phyloP scores from a whole-genome alignment of 2,113 vertebrate species.

The Dicerorhinus sumatrensis region DNA sequence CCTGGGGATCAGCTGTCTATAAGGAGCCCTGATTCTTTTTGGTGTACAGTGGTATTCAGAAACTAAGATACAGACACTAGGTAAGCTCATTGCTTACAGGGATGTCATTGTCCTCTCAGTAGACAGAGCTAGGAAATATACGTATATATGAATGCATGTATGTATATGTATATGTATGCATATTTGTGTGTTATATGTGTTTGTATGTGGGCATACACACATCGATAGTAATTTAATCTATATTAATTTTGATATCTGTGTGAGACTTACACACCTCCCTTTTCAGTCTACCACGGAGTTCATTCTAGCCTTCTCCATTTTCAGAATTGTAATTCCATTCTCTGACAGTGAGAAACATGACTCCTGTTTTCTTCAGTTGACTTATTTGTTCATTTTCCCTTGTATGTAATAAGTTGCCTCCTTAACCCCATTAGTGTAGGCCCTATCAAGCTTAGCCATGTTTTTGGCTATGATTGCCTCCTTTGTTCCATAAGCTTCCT shows the following conservation, averaged over 20 bases:
- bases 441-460: neutral
- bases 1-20: neutral
- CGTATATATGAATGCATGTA: neutral
- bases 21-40: neutral
- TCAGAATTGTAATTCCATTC: neutral
- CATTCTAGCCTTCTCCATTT: slow-evolving; percentile 10
- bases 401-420: neutral
- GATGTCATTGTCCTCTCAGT: neutral
- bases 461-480: neutral
- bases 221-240: slow-evolving; percentile 27
- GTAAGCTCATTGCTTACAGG: neutral
- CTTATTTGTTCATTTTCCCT: neutral
- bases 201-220: neutral
- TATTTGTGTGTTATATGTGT: neutral
- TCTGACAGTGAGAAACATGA: neutral
- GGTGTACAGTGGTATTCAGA: neutral
- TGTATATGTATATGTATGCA: neutral
- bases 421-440: neutral
- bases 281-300: neutral
- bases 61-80: neutral
- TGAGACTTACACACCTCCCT: neutral
- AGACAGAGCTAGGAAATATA: neutral
- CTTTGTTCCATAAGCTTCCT: neutral
- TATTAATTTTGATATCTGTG: neutral
- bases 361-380: neutral